These are phyloP conservation scores for Callipepla californica DNA, from an alignment of 2,113 vertebrate genomes.

Conservation along the genomic window DNA sequence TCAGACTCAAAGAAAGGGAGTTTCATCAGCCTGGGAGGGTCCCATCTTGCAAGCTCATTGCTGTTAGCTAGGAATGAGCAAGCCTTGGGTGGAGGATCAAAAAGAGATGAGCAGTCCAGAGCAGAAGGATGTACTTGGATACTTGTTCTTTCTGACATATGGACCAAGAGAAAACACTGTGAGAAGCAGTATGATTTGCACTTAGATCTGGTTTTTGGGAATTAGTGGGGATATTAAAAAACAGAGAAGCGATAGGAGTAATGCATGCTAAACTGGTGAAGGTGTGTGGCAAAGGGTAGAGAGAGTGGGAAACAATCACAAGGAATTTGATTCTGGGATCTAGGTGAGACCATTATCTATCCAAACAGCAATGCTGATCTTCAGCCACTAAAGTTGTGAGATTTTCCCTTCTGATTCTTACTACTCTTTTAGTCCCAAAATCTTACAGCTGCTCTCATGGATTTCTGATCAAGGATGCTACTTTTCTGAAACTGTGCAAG, in stretches of 20 bases:
- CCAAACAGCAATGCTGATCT: not conserved
- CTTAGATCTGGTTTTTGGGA: not conserved
- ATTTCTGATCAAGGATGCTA: not conserved
- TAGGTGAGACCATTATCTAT: rapidly evolving
- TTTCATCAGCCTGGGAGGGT: not conserved
- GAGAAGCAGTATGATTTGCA: not conserved
- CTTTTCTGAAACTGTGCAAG: not conserved
- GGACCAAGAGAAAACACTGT: not conserved
- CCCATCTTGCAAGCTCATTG: not conserved
- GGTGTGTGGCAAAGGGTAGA: not conserved
- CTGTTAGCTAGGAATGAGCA: not conserved
- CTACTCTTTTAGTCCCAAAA: not conserved
- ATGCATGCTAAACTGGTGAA: rapidly evolving
- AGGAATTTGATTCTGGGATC: not conserved
- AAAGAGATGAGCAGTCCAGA: not conserved
- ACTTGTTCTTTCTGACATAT: not conserved
- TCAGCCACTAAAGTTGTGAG: not conserved
- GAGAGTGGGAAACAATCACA: not conserved
- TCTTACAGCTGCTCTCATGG: not conserved
- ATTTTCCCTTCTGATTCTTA: not conserved
- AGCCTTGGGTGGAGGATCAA: not conserved
- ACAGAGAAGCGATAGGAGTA: not conserved
- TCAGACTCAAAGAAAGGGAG: not conserved
- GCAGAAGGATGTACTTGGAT: rapidly evolving
- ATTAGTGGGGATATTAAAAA: not conserved